Evolutionary conservation across 1,140 invertebrate species (phyloP).

Genomic region (Telenomus remus): DNA sequence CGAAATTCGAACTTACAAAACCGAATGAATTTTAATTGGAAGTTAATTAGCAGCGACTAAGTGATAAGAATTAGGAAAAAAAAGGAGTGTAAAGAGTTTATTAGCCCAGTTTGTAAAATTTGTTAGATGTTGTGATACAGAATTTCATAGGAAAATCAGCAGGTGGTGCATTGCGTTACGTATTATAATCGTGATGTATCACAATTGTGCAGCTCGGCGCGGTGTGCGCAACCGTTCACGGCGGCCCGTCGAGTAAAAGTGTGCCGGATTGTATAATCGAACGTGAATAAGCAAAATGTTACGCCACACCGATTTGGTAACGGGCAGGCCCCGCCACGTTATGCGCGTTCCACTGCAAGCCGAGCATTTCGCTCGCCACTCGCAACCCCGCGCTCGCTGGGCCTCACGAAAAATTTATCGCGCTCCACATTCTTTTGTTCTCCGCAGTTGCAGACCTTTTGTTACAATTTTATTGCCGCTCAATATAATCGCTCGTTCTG

Average conservation of each 20-base stretch:
- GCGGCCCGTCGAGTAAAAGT: slow-evolving; percentile 72
- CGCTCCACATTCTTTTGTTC: slow-evolving; percentile 18
- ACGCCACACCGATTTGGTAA: slow-evolving; percentile 76
- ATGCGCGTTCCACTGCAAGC: slow-evolving; percentile 67
- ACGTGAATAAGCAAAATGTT: slow-evolving; percentile 77
- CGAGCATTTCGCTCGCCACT: slow-evolving; percentile 39
- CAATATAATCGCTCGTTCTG: too few species aligned
- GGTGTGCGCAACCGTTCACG: slow-evolving; percentile 52
- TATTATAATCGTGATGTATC: slow-evolving; percentile 62
- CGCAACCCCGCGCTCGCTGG: slow-evolving; percentile 30
- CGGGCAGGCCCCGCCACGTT: slow-evolving; percentile 61
- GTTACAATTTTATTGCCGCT: too few species aligned
- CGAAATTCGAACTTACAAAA: too few species aligned
- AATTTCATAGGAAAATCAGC: slow-evolving; percentile 27
- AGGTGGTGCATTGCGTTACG: slow-evolving; percentile 53
- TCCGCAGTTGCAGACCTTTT: too few species aligned
- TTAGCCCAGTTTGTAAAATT: not conserved
- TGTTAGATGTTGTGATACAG: not conserved
- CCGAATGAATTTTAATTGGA: too few species aligned
- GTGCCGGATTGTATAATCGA: slow-evolving; percentile 77
- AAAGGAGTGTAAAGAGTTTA: too few species aligned
- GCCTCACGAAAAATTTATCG: slow-evolving; percentile 47
- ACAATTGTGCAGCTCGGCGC: slow-evolving; percentile 56
- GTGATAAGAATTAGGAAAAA: too few species aligned
- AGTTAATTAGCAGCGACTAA: too few species aligned